Evolutionary conservation across 2,888 invertebrate genomes (phyloP).

Genomic region (Agonopterix arenella): DNA sequence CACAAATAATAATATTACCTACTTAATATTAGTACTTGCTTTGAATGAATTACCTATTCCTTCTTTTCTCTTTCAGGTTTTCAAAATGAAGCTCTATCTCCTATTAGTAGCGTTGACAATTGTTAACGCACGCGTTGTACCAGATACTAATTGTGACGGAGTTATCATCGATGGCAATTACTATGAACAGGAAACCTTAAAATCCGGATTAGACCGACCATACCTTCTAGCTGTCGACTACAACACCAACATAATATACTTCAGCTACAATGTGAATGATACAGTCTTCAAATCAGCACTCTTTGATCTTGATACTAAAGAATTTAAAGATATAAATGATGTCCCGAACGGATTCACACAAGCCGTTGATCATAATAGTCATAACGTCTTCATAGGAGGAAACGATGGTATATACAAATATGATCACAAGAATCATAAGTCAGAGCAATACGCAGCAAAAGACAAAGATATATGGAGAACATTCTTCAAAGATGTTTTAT

Average conservation of each 20-base stretch:
- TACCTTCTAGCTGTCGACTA: constrained; percentile 45
- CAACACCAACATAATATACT: constrained; percentile 44
- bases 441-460: constrained; percentile 31
- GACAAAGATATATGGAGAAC: constrained; percentile 46
- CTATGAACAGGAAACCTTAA: too few species aligned
- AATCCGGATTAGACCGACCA: constrained; percentile 7
- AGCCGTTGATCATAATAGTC: constrained; percentile 40
- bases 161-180: constrained; percentile 18
- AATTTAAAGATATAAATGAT: constrained; percentile 36
- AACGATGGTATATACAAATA: constrained; percentile 55
- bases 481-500: constrained; percentile 46
- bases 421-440: constrained; percentile 32
- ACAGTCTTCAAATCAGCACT: constrained; percentile 40
- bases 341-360: constrained; percentile 50
- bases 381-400: constrained; percentile 49
- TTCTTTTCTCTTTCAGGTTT: too few species aligned
- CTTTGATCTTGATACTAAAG: constrained; percentile 43
- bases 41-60: too few species aligned
- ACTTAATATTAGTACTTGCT: too few species aligned
- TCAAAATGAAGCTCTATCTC: too few species aligned
- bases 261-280: constrained; percentile 39
- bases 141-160: constrained; percentile 26
- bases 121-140: constrained; percentile 27
- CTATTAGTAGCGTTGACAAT: too few species aligned
- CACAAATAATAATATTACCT: too few species aligned